Base-by-base conservation (phyloP, 2,888 invertebrate species). In the Mactromeris polynyma region DNA sequence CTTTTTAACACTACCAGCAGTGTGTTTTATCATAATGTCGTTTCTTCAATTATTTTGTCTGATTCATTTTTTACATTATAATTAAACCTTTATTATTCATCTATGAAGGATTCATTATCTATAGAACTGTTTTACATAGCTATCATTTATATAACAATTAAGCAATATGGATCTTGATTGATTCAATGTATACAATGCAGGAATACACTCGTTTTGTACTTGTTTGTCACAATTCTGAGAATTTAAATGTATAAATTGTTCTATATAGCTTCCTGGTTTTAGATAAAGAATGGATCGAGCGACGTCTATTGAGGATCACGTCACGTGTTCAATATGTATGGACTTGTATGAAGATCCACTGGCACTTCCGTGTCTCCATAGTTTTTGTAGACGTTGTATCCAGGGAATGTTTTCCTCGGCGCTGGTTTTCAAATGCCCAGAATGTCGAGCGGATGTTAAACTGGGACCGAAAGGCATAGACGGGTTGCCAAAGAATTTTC, bases 321-420 rank as follows among this genome's bases (percentile, higher is more conserved):
- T 91, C 85, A 91, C 90, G 21, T 90, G 91, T 64, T 90, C 88
- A 6, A 87, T 91, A n/a, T 91, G 91, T 40, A 89, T 90, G 88
- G 91, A 90, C 33, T 81, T 91, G 9, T 91, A 91, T 51, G 58
- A 64, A 4, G 91, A 91, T 31, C 91, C 91, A 0, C 83, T 91
- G 33, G 91, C 91, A 14, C 81, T 91, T n/a, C 91, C 91, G 11
- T 91, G 91, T 42, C 88, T 91, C 85, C 91, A 91, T 83, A 91
- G 91, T 64, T 91, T 91, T 42, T 91, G 91, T 64, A 78, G 83
- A 26, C 84, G 83, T 21, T 91, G 91, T 36, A 64, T 91, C 17
- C 81, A 86, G 36, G 89, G 91, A 7, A 58, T 90, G 26, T 69
- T 85, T 38, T 79, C 88, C 19, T 69, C 85, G 7, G 54, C 88